Base-by-base conservation (phyloP, 1,140 invertebrate genomes). In the Solenopsis fugax region DNA sequence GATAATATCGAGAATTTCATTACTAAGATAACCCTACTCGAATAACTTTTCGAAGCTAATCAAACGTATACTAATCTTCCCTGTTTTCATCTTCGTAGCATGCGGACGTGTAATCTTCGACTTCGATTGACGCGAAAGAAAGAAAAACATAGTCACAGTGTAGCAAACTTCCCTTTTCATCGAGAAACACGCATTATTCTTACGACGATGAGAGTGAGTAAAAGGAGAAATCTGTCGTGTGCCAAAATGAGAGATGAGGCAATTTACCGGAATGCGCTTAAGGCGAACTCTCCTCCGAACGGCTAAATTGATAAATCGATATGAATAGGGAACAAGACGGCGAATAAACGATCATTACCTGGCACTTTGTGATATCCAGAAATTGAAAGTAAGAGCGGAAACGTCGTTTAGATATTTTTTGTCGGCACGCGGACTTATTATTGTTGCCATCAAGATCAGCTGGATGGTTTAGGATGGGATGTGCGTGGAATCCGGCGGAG, bases 231-330 rank as follows among this genome's bases (percentile, higher is more conserved):
- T 67, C 62, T 56, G 34, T n/a, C 45, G 9, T 21, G 4, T 21
- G 24, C 5, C 12, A 10, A 16, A 62, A 77, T 13, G 45, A 54
- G 21, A 82, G 13, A 82, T 24, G 37, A 58, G 10, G 12, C 29
- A 48, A 73, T 56, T 82, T 73, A 16, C 0, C 2, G 16, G n/a
- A 71, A 41, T 41, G 9, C 10, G 18, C 2, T 12, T 37, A 16
- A 48, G 37, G 10, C 34, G 21, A 3, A 4, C 24, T n/a, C 7
- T 0, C n/a, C n/a, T n/a, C n/a, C 9, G 29, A 29, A 2, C 21
- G 9, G 4, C 18, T 29, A 67, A 18, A 80, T 54, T 80, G 50
- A 58, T 58, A 72, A 72, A 82, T 82, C 24, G 54, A 82, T 45
- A 37, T 48, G 24, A 21, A 71, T 9, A n/a, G n/a, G 4, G 29